These are phyloP conservation scores for Pionites leucogaster DNA, from an alignment of 2,113 vertebrate species.

Conservation along the genomic window DNA sequence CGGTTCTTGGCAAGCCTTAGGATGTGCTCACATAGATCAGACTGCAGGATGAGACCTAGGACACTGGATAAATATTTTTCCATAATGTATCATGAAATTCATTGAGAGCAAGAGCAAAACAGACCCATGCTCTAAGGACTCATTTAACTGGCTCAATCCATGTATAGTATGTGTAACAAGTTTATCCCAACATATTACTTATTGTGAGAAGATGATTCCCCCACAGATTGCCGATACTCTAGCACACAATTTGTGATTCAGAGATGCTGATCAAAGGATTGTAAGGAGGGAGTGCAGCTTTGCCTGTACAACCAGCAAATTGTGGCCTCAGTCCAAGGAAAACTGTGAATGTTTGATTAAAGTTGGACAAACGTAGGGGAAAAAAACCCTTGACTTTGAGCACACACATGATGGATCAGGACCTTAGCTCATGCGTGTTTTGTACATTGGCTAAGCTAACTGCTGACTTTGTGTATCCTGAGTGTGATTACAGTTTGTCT, in stretches of 20 bases:
- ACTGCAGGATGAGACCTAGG: background rate
- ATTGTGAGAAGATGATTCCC: background rate
- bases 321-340: background rate
- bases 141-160: background rate
- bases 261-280: background rate
- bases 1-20: background rate
- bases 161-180: background rate
- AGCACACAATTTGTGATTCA: background rate
- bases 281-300: background rate
- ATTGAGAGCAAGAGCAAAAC: background rate
- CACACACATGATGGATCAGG: background rate
- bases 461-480: background rate
- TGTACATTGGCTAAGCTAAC: background rate
- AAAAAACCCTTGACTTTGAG: background rate
- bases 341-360: background rate
- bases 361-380: background rate
- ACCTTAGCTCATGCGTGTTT: background rate
- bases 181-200: background rate
- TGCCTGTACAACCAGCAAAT: background rate
- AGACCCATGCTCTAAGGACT: background rate
- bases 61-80: background rate
- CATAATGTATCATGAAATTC: background rate
- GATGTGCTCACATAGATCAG: background rate
- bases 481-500: background rate
- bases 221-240: background rate